Conservation (phyloP, 2,113 vertebrate genomes). For the Murina feae region DNA sequence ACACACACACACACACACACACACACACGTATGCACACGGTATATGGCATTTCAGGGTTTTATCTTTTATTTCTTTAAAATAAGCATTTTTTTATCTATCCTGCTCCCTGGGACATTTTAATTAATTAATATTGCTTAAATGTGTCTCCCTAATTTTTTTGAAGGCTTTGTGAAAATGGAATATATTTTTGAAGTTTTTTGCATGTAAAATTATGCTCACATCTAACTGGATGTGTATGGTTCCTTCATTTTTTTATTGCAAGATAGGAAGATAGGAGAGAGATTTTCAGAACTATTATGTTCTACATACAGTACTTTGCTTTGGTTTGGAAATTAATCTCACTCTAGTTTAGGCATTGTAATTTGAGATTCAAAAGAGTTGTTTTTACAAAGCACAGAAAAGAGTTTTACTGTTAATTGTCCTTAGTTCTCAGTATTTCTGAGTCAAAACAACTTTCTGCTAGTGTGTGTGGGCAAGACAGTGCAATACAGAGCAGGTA, state of each 20-base stretch:
- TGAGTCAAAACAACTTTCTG: neutral
- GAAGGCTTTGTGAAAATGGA: neutral
- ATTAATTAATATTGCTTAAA: neutral
- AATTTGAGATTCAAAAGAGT: neutral
- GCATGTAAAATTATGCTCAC: neutral
- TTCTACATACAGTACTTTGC: neutral
- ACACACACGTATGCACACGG: neutral
- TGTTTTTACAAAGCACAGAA: constrained; percentile 1
- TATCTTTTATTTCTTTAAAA: neutral
- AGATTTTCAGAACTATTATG: neutral
- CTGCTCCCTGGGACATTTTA: neutral
- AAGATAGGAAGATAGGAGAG: neutral
- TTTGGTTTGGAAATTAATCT: constrained; percentile 26
- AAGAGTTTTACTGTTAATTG: neutral
- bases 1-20: too few species aligned
- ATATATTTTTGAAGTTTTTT: neutral
- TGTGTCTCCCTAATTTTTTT: neutral
- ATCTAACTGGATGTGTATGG: neutral
- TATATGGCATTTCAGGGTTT: neutral
- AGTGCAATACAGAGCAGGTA: neutral
- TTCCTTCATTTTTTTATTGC: neutral
- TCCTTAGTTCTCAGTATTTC: neutral
- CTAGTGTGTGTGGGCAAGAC: neutral
- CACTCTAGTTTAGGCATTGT: neutral
- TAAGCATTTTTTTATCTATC: neutral